Evolutionary conservation across 2,797 vertebrate species (phyloP).

Genomic region (Sebastes diaconus): DNA sequence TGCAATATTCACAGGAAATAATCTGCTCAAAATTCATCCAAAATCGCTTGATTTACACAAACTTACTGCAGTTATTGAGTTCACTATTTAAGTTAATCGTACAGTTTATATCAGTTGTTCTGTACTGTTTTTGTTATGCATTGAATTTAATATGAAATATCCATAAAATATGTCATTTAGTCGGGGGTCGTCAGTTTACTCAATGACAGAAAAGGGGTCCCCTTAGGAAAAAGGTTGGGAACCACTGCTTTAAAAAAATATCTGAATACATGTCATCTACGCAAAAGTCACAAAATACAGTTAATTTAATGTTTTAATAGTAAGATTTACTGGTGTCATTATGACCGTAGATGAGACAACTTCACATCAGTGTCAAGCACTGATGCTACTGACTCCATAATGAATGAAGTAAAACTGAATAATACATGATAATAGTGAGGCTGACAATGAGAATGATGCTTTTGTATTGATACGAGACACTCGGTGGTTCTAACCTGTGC

Average conservation of each 20-base stretch:
- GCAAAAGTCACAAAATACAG: not conserved
- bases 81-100: fast-evolving
- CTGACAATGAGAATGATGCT: not conserved
- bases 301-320: not conserved
- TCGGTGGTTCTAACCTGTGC: constrained; percentile 85
- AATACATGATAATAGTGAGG: not conserved
- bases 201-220: no score
- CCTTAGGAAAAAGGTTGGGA: no score
- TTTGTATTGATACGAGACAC: not conserved
- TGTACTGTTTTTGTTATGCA: no score
- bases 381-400: not conserved
- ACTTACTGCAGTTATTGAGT: no score
- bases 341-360: not conserved
- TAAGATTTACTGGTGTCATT: not conserved
- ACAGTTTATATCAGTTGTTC: no score
- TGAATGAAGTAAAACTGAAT: not conserved
- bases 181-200: no score
- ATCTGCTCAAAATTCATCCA: no score
- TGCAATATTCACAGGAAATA: no score
- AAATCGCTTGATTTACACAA: no score
- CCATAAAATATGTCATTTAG: no score
- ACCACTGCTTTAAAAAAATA: no score
- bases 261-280: not conserved
- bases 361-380: not conserved
- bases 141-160: no score